phyloP scores from a whole-genome alignment of 2,888 invertebrate genomes.

The Erebia ligea region DNA sequence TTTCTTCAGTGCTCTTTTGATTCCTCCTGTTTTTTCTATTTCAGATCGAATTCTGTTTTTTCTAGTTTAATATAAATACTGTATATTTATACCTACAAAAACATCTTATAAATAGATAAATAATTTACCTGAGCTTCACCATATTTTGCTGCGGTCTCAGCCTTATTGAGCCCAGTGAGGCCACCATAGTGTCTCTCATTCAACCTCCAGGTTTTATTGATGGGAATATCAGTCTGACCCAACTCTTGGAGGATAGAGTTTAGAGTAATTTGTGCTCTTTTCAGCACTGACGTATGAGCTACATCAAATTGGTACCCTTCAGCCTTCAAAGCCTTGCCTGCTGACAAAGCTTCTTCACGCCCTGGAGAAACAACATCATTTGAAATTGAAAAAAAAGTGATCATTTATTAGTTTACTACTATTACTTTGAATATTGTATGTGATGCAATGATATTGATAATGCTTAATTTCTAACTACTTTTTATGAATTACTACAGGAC shows the following conservation, averaged over 20 bases:
- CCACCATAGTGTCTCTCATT: conserved; percentile 95
- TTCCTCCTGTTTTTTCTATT: no score
- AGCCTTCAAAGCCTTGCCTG: conserved; percentile 88
- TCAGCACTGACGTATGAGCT: conserved; percentile 91
- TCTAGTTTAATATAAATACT: no score
- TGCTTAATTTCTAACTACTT: no score
- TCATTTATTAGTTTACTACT: no score
- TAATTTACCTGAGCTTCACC: conserved; percentile 89
- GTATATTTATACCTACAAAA: no score
- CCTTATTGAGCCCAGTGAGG: conserved; percentile 92
- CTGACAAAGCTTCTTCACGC: conserved; percentile 86
- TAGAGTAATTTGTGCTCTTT: conserved; percentile 90
- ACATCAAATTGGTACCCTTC: conserved; percentile 89
- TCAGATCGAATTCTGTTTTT: no score
- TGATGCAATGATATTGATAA: no score
- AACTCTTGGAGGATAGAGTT: conserved; percentile 86
- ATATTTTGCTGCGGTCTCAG: conserved; percentile 92
- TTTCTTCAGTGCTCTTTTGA: no score
- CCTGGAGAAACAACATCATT: conserved; percentile 66
- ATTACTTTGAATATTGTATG: no score
- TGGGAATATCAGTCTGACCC: conserved; percentile 86
- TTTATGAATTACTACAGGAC: no score
- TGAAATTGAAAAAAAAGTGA: no score
- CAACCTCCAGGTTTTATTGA: conserved; percentile 90
- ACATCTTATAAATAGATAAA: not conserved